phyloP scores from a whole-genome alignment of 37 sponge, comb jelly and placozoan genomes.

The Halisarca cf. caerulea region DNA sequence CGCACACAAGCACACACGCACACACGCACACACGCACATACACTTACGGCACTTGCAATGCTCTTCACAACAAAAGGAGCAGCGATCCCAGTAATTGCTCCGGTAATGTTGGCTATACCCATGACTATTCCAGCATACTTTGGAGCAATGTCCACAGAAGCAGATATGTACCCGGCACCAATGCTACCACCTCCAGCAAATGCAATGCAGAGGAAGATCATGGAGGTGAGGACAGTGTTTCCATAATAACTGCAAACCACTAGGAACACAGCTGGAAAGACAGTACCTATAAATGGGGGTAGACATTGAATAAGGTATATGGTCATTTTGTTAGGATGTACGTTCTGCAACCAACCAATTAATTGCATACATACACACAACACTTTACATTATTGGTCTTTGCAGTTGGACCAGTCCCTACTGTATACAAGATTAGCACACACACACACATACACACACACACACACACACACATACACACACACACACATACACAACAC shows the following conservation, averaged over 20 bases:
- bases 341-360: too few relatives aligned
- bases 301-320: neutral
- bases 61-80: conserved; percentile 76
- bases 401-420: too few relatives aligned
- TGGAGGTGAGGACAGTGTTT: conserved; percentile 33
- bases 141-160: conserved; percentile 89
- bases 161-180: conserved; percentile 67
- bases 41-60: conserved; percentile 59
- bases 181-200: conserved; percentile 55
- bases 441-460: too few relatives aligned
- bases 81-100: conserved; percentile 81
- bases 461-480: too few relatives aligned
- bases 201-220: conserved; percentile 58
- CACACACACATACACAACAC: too few relatives aligned
- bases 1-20: too few relatives aligned
- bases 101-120: conserved; percentile 84
- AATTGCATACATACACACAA: too few relatives aligned
- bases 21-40: too few relatives aligned
- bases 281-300: conserved; percentile 68
- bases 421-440: too few relatives aligned
- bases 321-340: too few relatives aligned
- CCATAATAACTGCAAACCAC: conserved; percentile 78
- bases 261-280: conserved; percentile 56
- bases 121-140: conserved; percentile 80
- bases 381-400: too few relatives aligned